phyloP scores from a whole-genome alignment of 2,113 vertebrate species.

The Oxyura jamaicensis region DNA sequence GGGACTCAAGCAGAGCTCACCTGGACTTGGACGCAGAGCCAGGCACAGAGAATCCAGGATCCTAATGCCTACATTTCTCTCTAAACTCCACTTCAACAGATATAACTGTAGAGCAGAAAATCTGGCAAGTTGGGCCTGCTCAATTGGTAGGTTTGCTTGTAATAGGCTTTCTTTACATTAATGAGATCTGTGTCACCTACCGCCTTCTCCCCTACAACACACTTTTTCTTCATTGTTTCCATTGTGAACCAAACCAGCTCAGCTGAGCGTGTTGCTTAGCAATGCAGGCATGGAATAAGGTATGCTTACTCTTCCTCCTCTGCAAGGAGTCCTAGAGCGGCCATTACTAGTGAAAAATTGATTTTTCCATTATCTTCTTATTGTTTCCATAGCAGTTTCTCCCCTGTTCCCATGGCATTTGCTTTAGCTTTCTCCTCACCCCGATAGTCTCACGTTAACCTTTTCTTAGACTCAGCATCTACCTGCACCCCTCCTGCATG shows the following conservation, averaged over 20 bases:
- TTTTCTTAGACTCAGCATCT: constrained; percentile 17
- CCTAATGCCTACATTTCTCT: neutral
- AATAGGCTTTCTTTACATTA: neutral
- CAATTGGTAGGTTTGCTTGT: neutral
- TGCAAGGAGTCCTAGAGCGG: constrained; percentile 6
- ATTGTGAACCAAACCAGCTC: neutral
- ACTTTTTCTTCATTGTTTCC: constrained; percentile 7
- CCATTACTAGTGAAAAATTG: constrained; percentile 15
- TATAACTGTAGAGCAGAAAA: neutral
- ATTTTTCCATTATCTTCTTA: constrained; percentile 39
- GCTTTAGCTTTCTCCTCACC: neutral
- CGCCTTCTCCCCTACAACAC: neutral
- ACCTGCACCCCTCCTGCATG: neutral
- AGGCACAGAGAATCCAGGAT: neutral
- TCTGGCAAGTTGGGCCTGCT: neutral
- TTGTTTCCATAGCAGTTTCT: constrained; percentile 42
- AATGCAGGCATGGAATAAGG: constrained; percentile 1
- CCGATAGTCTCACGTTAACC: constrained; percentile 9
- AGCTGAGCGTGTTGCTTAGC: constrained; percentile 49
- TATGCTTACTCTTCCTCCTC: neutral
- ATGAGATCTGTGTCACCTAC: neutral
- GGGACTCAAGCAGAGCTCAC: neutral
- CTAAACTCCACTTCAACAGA: neutral
- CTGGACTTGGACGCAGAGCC: neutral
- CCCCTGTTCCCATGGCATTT: neutral